A percentile compares a stretch with the other conserved stretches of the same genome.
Conservation (phyloP, 64 coral and sea anemone genomes). For the Acropora tenuis region DNA sequence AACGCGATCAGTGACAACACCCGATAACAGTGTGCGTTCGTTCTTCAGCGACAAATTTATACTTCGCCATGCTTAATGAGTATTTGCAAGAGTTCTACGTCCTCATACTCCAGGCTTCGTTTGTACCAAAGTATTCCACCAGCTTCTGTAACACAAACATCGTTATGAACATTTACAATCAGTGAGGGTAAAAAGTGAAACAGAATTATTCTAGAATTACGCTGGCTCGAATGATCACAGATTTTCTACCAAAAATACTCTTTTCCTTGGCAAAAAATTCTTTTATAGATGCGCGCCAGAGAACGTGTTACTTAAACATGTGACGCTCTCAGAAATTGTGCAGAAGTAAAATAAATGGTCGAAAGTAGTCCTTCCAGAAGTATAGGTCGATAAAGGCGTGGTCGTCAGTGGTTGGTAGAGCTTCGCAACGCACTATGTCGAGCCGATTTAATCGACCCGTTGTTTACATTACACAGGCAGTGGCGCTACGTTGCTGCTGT, state of each 20-base stretch:
- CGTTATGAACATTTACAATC: no score
- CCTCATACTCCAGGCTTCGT: no score
- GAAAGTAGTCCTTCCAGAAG: not conserved
- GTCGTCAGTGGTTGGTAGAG: not conserved
- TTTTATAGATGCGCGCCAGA: not conserved
- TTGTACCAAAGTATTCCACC: no score
- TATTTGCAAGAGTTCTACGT: no score
- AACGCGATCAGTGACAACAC: no score
- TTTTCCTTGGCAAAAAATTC: not conserved
- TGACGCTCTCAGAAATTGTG: not conserved
- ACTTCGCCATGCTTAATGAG: no score
- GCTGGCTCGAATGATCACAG: not conserved
- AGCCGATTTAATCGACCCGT: slow-evolving; percentile 4
- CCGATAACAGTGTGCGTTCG: no score
- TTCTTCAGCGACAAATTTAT: no score
- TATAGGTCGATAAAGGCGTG: slow-evolving; percentile 2
- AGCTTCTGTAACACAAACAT: no score
- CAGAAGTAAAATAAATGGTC: slow-evolving; percentile 2
- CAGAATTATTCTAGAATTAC: no score
- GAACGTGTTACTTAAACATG: not conserved
- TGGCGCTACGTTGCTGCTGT: not conserved
- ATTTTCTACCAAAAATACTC: slow-evolving; percentile 2
- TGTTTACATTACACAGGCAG: not conserved
- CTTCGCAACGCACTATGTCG: slow-evolving; percentile 3
- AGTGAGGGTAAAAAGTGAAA: no score